Evolutionary conservation across 92 coral and sea anemone species (phyloP), one percentile per base, ranked within the genome.

Genomic region (Epizoanthus illoricatus): DNA sequence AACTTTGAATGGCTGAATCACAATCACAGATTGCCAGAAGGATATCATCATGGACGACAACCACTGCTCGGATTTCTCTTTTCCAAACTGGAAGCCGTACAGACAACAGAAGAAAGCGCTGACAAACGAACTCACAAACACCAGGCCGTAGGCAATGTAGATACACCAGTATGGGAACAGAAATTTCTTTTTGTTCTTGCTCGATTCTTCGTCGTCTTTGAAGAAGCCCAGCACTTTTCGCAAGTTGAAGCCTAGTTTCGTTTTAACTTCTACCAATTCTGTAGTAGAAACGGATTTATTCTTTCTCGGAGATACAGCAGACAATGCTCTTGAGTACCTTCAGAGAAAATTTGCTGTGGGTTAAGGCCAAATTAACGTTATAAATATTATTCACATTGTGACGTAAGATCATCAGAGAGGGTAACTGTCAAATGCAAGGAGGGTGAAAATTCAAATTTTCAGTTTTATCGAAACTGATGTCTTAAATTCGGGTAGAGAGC

Each of bases 1-100:
- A 42, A 95, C 97, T 42, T 95, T 95, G 79, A 91, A 84, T 16
- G 98, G 98, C 74, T 95, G 98, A 39, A 94, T 91, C 67, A 95
- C 91, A 13, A 95, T 41, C 24, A 95, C 91, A 15, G 94, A 91
- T 73, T 95, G 98, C 84, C 91, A 93, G 58, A 95, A 89, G 13
- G 98, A 95, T 41, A 95, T 84, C 84, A 92, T 70, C 95, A 95
- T 91, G 7, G 95, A 86, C 39, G 97, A 81, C 17, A 95, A 76
- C 98, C 98, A 95, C 60, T 93, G 85, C 79, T 80, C 89, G 4
- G 98, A 95, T 73, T 91, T 95, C 63, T 83, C 92, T 70, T 85
- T 87, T 6, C 97, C 98, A 84, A 93, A 95, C 21, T 71, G 67
- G 40, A 93, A 83, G 5, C 98, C 98, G 23, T 95, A 95, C 5